A percentile compares a stretch with the other conserved stretches of the same genome.
phyloP scores from a whole-genome alignment of 2,797 vertebrate genomes.

The Acestrorhynchus altus region DNA sequence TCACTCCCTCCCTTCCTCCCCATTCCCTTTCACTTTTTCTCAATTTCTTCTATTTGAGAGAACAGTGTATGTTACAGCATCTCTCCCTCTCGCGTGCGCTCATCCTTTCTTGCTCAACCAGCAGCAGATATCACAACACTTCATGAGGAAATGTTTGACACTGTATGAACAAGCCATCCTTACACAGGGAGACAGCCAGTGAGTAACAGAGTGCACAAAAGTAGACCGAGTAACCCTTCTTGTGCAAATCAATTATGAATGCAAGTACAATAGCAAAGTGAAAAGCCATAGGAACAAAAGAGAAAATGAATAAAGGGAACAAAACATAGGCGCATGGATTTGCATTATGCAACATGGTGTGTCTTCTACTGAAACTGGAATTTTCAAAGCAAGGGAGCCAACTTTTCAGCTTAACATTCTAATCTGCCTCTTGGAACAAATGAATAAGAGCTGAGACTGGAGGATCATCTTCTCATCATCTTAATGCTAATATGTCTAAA shows the following conservation, averaged over 20 bases:
- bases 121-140: conserved; percentile 7
- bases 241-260: conserved; percentile 11
- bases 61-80: background rate
- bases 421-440: background rate
- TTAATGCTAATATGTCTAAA: background rate
- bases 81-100: conserved; percentile 3
- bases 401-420: background rate
- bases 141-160: conserved; percentile 13
- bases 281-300: background rate
- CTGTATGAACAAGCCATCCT: conserved; percentile 8
- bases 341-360: background rate
- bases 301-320: background rate
- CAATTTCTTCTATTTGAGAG: conserved; percentile 18
- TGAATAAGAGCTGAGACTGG: background rate
- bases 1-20: conserved; percentile 1
- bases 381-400: background rate
- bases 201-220: conserved; percentile 32
- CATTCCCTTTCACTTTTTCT: conserved; percentile 14
- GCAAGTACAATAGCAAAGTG: conserved; percentile 1
- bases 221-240: background rate
- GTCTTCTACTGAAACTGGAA: background rate
- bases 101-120: conserved; percentile 23
- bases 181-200: background rate
- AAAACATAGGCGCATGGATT: background rate
- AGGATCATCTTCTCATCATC: background rate